phyloP scores from a whole-genome alignment of 2,113 vertebrate species.

The Scatophagus argus region DNA sequence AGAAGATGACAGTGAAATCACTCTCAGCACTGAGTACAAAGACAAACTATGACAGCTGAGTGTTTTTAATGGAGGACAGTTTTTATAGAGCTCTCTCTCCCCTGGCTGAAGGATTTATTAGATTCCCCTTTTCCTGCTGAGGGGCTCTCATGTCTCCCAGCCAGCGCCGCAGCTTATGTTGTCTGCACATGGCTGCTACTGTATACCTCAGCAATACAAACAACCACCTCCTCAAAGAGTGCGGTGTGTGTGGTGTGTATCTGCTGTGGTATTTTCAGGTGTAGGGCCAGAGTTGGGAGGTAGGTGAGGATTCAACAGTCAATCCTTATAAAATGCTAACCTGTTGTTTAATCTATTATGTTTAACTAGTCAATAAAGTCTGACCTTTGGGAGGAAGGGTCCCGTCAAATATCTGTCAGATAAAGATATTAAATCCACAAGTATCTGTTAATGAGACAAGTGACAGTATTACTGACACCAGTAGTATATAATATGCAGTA shows the following conservation, averaged over 20 bases:
- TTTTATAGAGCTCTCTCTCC: constrained; percentile 57
- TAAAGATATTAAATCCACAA: not conserved
- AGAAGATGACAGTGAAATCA: constrained; percentile 26
- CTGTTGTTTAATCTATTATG: constrained; percentile 13
- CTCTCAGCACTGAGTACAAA: constrained; percentile 37
- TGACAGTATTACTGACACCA: not conserved
- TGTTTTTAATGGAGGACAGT: constrained; percentile 61
- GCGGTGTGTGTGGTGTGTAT: constrained; percentile 2
- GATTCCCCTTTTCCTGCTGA: constrained; percentile 58
- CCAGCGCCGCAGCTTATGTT: constrained; percentile 20
- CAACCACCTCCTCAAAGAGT: constrained; percentile 1
- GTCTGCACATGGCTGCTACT: constrained; percentile 54
- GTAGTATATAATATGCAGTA: no score
- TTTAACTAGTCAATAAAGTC: constrained; percentile 40
- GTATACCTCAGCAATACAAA: constrained; percentile 45
- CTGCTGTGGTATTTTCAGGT: not conserved
- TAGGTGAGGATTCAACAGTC: not conserved
- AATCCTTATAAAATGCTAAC: constrained; percentile 18
- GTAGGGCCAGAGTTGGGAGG: not conserved
- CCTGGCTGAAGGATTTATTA: constrained; percentile 76
- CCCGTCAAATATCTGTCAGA: not conserved
- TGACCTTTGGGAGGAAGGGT: constrained; percentile 3
- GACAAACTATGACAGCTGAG: constrained; percentile 48
- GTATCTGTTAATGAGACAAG: not conserved
- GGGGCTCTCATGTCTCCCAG: constrained; percentile 55